A percentile compares a stretch with the other conserved stretches of the same genome.
phyloP scores from a whole-genome alignment of 2,797 vertebrate genomes.

The Pseudochromis fuscus region DNA sequence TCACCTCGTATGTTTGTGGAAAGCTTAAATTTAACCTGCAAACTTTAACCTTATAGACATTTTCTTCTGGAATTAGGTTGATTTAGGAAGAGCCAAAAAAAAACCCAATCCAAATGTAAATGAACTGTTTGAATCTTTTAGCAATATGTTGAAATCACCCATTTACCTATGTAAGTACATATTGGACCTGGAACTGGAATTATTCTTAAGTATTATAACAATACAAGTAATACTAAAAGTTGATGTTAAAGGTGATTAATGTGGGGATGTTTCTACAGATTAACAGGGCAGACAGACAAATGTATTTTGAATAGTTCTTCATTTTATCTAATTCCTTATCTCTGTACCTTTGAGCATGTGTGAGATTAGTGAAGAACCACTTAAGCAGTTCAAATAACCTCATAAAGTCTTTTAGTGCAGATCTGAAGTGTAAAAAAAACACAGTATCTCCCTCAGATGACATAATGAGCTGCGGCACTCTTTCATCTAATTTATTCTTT shows the following conservation, averaged over 20 bases:
- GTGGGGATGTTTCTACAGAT: background rate
- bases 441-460: conserved; percentile 44
- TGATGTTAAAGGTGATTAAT: background rate
- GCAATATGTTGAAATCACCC: too few species aligned
- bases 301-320: background rate
- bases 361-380: conserved; percentile 18
- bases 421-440: conserved; percentile 33
- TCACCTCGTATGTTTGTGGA: background rate
- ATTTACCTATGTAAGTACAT: background rate
- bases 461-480: conserved; percentile 58
- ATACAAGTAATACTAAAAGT: too few species aligned
- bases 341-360: background rate
- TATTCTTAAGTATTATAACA: too few species aligned
- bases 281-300: background rate
- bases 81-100: background rate
- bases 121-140: background rate
- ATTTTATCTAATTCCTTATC: conserved; percentile 1
- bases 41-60: background rate
- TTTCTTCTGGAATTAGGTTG: background rate
- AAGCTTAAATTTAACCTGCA: background rate
- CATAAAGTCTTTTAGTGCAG: conserved; percentile 24
- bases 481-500: conserved; percentile 69
- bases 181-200: too few species aligned
- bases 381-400: conserved; percentile 35
- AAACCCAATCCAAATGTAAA: background rate